Base-by-base conservation (phyloP, 2,113 vertebrate genomes). In the Numida meleagris region DNA sequence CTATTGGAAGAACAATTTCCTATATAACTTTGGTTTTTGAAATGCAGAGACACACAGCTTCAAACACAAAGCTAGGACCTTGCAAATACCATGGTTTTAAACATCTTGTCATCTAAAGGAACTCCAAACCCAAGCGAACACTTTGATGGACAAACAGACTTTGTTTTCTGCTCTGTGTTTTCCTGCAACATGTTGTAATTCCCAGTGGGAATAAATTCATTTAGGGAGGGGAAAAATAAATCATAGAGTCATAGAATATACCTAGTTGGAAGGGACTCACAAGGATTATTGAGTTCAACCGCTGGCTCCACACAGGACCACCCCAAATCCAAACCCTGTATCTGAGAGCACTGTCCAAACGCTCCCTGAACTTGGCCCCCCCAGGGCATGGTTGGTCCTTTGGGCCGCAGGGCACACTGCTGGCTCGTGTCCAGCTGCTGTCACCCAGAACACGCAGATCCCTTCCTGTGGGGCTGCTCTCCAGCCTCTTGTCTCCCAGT, bases 151-250 rank as follows among this genome's bases (percentile, higher is more conserved):
- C 38, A 27, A 77, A 53, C 31, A 62, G 58, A 53, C 29, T 36
- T 68, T 3, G 13, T 61, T 68, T 36, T 68, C 84, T 79, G 42
- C 58, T 40, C 53, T 61, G 18, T 55, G 10, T 57, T 23, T 10
- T 4, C 38, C 36, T 13, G 21, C 15, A 42, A 45, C 38, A 20
- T 23, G 10, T 13, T 58, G 45, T 46, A 33, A 18, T 4, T 94
- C 43, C 46, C 19, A 14, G 8, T 1, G n/a, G 17, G 10, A 33
- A 33, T 42, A 46, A 46, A 51, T 51, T 43, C 7, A 4, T 3
- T 7, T 1, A 1, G 25, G 10, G 8, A 5, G 4, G 16, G 3
- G 7, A 1, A 0, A 3, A n/a, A 33, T 58, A 5, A 23, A 57
- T 57, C 31, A 57, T 19, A n/a, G 25, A 29, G 17, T n/a, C 31